Evolutionary conservation across 2,113 vertebrate species (phyloP).

Genomic region (Paramormyrops kingsleyae): DNA sequence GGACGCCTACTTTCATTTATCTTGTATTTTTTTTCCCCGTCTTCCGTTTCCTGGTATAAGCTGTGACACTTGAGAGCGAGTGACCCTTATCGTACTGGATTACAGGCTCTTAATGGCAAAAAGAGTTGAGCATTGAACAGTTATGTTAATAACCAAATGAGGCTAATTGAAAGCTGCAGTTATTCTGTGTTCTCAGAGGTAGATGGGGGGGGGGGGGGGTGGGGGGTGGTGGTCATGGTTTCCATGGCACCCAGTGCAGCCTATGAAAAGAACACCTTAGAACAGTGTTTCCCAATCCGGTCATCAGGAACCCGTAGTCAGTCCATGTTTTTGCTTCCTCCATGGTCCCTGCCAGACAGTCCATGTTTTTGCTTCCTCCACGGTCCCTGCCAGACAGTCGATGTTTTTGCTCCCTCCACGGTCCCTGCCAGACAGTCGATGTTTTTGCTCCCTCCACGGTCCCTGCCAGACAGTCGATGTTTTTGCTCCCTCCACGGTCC

Average conservation of each 20-base stretch:
- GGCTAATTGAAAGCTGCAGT: constrained; percentile 62
- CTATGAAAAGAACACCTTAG: neutral
- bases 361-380: no score
- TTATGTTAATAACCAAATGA: constrained; percentile 59
- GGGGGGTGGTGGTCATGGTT: neutral
- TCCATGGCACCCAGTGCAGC: neutral
- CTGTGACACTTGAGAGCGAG: constrained; percentile 68
- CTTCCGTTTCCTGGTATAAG: constrained; percentile 88
- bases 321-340: no score
- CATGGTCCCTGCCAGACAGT: no score
- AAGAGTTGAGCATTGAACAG: constrained; percentile 72
- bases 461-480: no score
- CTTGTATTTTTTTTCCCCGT: constrained; percentile 28
- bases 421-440: no score
- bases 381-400: no score
- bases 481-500: no score
- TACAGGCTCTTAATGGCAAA: constrained; percentile 67
- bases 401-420: no score
- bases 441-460: no score
- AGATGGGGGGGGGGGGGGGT: neutral
- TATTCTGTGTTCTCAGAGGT: constrained; percentile 4
- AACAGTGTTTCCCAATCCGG: no score
- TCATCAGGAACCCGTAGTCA: no score
- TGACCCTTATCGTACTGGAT: constrained; percentile 80
- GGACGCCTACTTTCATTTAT: constrained; percentile 42